A percentile compares a stretch with the other conserved stretches of the same genome.
phyloP scores from a whole-genome alignment of 2,888 invertebrate species.

The Ophion costatus region DNA sequence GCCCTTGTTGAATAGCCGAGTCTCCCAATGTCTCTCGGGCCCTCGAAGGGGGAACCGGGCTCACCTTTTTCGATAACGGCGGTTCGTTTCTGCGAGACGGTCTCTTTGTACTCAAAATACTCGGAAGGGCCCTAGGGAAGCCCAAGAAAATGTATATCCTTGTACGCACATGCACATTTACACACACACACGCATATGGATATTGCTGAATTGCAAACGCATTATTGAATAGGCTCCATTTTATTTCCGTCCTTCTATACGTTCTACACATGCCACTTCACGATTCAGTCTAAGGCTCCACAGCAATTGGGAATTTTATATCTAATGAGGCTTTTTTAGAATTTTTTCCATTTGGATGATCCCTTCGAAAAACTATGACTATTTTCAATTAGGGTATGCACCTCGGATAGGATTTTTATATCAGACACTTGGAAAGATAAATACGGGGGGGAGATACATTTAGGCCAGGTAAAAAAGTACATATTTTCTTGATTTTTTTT shows the following conservation, averaged over 20 bases:
- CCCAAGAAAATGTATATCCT: conserved; percentile 20
- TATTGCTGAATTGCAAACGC: conserved; percentile 48
- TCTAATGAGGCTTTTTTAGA: neutral
- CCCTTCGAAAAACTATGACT: too few relatives aligned
- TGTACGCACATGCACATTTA: neutral
- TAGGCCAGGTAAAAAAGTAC: too few relatives aligned
- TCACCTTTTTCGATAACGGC: conserved; percentile 56
- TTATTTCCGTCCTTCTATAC: neutral
- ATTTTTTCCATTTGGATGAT: neutral
- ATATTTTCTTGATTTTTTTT: too few relatives aligned
- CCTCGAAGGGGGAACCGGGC: conserved; percentile 27
- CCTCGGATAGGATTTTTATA: too few relatives aligned
- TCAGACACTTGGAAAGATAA: too few relatives aligned
- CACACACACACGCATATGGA: neutral
- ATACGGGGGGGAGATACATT: too few relatives aligned
- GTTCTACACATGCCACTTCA: neutral
- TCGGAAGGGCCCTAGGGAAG: conserved; percentile 10
- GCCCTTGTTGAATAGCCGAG: conserved; percentile 12
- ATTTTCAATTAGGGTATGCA: too few relatives aligned
- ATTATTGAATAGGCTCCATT: conserved; percentile 46
- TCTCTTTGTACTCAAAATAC: conserved; percentile 47
- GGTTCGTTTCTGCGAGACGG: conserved; percentile 38
- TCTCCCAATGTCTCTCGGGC: conserved; percentile 41
- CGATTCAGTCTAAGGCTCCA: neutral
- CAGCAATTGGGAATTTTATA: neutral